Evolutionary conservation across 2,113 vertebrate genomes (phyloP), one percentile per base, ranked within the genome.

Genomic region (Hyaena hyaena): DNA sequence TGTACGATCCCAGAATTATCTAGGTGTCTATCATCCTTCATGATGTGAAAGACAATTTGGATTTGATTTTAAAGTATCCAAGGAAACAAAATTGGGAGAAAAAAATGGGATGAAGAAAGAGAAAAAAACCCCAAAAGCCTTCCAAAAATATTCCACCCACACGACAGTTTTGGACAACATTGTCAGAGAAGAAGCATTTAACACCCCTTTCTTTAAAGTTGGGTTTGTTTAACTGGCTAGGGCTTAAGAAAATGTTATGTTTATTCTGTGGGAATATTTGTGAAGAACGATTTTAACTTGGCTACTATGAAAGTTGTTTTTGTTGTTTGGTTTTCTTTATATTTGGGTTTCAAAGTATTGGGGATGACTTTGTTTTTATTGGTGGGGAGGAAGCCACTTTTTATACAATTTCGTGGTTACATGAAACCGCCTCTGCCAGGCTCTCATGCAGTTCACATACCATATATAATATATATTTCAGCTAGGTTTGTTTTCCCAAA

Each of bases 21-120:
- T 73, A 87, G 69, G 48, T 89, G 87, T n/a, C 95, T 48, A 92
- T 97, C 74, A 98, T 83, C 66, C 33, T 88, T 97, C 76, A 69
- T 53, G 80, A 80, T 88, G 84, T 88, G 90, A 98, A 98, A 97
- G 89, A 96, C 88, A 97, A 97, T 85, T 96, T 84, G 53, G 77
- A 80, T 95, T 83, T 85, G 73, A 92, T 97, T 97, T 97, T 95
- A 88, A 93, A 93, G 81, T 84, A 95, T 93, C 93, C 85, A 98
- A 97, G 90, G 95, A 95, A 97, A 96, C 26, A 97, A 95, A 98
- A 92, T 4, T 58, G n/a, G 82, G 74, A 43, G n/a, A 2, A 82
- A 19, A 33, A 76, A 95, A 8, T 58, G 2, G 26, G 19, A 86
- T 61, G 53, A 69, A 66, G 35, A 7, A 86, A 76, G 53, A 97